Percentiles rank a stretch among this genome's conserved stretches.
phyloP scores from a whole-genome alignment of 2,797 vertebrate genomes.

The Coregonus ussuriensis region DNA sequence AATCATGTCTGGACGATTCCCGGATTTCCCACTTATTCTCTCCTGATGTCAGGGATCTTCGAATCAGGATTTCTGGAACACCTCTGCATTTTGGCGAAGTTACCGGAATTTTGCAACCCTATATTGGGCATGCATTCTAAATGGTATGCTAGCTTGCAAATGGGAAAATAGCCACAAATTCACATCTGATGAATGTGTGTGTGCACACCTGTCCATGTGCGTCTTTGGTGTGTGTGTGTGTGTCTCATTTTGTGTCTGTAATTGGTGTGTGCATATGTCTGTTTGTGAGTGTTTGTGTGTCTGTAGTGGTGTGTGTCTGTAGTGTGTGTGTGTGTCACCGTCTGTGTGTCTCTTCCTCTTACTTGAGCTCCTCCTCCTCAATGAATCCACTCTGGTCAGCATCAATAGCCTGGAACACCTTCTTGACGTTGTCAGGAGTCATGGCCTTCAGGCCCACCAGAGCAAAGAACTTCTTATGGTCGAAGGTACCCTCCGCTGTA shows the following conservation, averaged over 20 bases:
- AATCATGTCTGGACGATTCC: too few relatives aligned
- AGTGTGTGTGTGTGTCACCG: not conserved
- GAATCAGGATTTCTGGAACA: too few relatives aligned
- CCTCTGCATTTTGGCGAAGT: too few relatives aligned
- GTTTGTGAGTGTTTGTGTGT: not conserved
- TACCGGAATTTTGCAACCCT: too few relatives aligned
- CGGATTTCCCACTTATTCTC: too few relatives aligned
- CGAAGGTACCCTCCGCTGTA: constrained; percentile 84
- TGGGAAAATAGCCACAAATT: too few relatives aligned
- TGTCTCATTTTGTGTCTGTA: not conserved
- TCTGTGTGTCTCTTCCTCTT: constrained; percentile 52
- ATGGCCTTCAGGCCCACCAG: constrained; percentile 91
- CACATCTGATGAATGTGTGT: too few relatives aligned
- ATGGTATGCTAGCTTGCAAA: too few relatives aligned
- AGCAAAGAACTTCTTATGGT: constrained; percentile 93
- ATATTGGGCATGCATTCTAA: too few relatives aligned
- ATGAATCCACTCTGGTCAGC: constrained; percentile 92
- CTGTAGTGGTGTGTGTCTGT: not conserved
- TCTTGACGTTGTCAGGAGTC: constrained; percentile 82
- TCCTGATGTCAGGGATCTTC: too few relatives aligned
- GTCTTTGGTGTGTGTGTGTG: not conserved
- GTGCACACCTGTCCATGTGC: not conserved
- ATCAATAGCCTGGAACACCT: constrained; percentile 92
- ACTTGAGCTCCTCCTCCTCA: constrained; percentile 95
- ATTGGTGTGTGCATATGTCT: too few relatives aligned